Percentiles rank a stretch among this genome's conserved stretches.
Evolutionary conservation across 2,797 vertebrate species (phyloP).

Genomic region (Arrhamphus sclerolepis): DNA sequence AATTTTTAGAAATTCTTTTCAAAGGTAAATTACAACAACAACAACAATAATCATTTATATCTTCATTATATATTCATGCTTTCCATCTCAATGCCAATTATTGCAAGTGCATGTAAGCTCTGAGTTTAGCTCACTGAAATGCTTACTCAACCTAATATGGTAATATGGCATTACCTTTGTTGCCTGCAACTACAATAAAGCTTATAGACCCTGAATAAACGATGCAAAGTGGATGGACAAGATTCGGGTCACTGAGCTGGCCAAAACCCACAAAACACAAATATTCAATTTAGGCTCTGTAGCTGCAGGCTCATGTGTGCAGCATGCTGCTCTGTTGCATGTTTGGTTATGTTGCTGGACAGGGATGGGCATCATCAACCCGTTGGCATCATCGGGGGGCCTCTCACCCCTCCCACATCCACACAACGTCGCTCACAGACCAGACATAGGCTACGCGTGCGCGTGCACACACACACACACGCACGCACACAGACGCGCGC

Average conservation of each 20-base stretch:
- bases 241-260: neutral
- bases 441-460: conserved; percentile 34
- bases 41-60: neutral
- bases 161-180: conserved; percentile 2
- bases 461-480: conserved; percentile 27
- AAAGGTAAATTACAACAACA: neutral
- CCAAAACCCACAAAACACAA: conserved; percentile 10
- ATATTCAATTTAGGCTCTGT: neutral
- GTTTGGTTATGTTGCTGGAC: conserved; percentile 54
- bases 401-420: conserved; percentile 69
- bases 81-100: no score
- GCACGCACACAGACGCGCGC: conserved; percentile 42
- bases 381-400: conserved; percentile 65
- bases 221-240: no score
- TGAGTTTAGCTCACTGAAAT: no score
- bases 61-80: no score
- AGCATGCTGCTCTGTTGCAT: conserved; percentile 25
- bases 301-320: conserved; percentile 6
- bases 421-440: conserved; percentile 55
- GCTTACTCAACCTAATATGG: neutral
- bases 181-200: no score
- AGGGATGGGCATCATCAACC: conserved; percentile 67
- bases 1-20: neutral
- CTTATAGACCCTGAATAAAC: neutral
- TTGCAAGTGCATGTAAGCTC: no score